Evolutionary conservation across 2,113 vertebrate species (phyloP).

Genomic region (Ictidomys tridecemlineatus): DNA sequence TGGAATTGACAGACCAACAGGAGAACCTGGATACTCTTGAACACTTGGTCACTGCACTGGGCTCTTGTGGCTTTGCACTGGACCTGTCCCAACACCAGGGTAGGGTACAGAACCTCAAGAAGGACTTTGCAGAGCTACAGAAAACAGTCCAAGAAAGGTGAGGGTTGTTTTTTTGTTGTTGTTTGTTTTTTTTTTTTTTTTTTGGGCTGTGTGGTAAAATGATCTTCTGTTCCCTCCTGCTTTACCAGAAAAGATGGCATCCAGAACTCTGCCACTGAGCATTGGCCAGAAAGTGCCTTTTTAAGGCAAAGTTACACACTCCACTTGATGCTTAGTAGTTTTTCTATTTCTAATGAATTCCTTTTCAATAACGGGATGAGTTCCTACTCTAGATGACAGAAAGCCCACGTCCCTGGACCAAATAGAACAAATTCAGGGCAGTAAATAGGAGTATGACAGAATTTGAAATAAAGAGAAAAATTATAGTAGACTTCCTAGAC

Average conservation of each 20-base stretch:
- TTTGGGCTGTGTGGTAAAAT: background rate
- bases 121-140: conserved; percentile 92
- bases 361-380: background rate
- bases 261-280: conserved; percentile 1
- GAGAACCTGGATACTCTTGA: conserved; percentile 92
- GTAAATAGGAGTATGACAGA: conserved; percentile 15
- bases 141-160: conserved; percentile 92
- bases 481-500: background rate
- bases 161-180: background rate
- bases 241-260: conserved; percentile 31
- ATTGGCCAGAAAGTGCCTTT: background rate
- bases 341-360: conserved; percentile 33
- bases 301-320: conserved; percentile 8
- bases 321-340: background rate
- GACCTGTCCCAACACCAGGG: conserved; percentile 90
- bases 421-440: conserved; percentile 38
- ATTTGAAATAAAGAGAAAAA: conserved; percentile 69
- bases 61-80: conserved; percentile 86
- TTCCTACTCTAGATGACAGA: conserved; percentile 13
- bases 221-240: conserved; percentile 69
- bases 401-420: background rate
- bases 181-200: background rate
- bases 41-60: conserved; percentile 90
- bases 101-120: conserved; percentile 90
- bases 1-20: conserved; percentile 93